Percentiles rank a stretch among this genome's conserved stretches.
phyloP scores from a whole-genome alignment of 2,113 vertebrate genomes.

The Dipodomys stephensi region DNA sequence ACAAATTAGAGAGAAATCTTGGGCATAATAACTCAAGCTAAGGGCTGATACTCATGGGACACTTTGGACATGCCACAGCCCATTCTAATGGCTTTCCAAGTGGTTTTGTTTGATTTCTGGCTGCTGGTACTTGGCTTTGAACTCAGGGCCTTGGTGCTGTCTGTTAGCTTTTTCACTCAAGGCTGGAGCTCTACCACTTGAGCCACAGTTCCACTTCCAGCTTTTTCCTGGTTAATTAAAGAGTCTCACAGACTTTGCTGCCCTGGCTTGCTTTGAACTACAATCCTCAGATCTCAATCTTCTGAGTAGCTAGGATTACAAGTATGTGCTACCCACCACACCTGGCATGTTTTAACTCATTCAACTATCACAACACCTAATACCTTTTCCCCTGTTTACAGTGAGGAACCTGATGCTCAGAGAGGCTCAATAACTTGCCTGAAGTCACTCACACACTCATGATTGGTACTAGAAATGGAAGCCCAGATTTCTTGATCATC shows the following conservation, averaged over 20 bases:
- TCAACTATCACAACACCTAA: not conserved
- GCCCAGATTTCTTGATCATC: not conserved
- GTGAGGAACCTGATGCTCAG: constrained; percentile 18
- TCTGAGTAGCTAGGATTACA: no score
- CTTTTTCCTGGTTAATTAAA: no score
- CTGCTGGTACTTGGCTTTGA: no score
- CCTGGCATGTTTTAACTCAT: not conserved
- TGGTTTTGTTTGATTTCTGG: no score
- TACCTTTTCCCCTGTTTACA: not conserved
- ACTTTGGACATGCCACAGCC: not conserved
- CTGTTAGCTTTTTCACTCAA: no score
- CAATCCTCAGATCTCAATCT: no score
- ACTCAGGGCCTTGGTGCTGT: no score
- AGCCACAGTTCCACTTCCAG: no score
- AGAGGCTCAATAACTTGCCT: not conserved
- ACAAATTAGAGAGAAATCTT: not conserved
- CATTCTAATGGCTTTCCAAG: not conserved
- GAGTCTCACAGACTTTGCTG: no score
- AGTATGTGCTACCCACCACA: no score
- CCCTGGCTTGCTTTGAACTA: no score
- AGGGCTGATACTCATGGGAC: not conserved
- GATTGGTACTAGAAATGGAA: not conserved
- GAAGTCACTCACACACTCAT: not conserved
- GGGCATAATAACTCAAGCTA: not conserved
- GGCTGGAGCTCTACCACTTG: no score